Percentiles rank a stretch among this genome's conserved stretches.
Evolutionary conservation across 2,797 vertebrate species (phyloP).

Genomic region (Antennarius maculatus): DNA sequence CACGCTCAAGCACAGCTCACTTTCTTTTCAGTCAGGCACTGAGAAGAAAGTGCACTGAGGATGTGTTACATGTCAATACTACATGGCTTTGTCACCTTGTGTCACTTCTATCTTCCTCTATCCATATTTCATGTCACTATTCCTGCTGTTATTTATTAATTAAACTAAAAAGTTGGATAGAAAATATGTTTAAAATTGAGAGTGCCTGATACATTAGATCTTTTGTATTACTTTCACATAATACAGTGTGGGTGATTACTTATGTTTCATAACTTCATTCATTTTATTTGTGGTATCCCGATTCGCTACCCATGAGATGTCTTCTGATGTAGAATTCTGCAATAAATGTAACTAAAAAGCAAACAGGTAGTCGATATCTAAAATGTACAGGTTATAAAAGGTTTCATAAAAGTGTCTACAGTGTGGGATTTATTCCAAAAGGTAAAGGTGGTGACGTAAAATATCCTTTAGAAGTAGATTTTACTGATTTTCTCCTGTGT

Average conservation of each 20-base stretch:
- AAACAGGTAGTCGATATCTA: too few relatives aligned
- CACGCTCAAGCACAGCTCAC: neutral
- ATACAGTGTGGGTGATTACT: neutral
- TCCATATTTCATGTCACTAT: neutral
- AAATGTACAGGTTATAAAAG: too few relatives aligned
- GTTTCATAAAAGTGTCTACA: too few relatives aligned
- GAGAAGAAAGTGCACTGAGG: neutral
- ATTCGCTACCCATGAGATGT: neutral
- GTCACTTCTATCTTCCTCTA: neutral
- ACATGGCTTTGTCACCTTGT: slow-evolving; percentile 4
- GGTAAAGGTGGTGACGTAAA: too few relatives aligned
- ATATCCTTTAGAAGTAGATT: too few relatives aligned
- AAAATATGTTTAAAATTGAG: too few relatives aligned
- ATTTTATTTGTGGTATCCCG: neutral
- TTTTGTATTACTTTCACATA: neutral
- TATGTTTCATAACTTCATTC: neutral
- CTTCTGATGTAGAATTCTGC: neutral
- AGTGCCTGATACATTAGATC: too few relatives aligned
- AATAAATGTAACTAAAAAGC: neutral
- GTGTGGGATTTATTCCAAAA: too few relatives aligned
- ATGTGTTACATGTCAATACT: neutral
- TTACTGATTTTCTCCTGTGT: too few relatives aligned
- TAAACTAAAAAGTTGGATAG: neutral
- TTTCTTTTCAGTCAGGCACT: slow-evolving; percentile 3
- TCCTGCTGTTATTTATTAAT: neutral